phyloP scores from a whole-genome alignment of 2,797 vertebrate species.

The Schizothorax lantsangensis region DNA sequence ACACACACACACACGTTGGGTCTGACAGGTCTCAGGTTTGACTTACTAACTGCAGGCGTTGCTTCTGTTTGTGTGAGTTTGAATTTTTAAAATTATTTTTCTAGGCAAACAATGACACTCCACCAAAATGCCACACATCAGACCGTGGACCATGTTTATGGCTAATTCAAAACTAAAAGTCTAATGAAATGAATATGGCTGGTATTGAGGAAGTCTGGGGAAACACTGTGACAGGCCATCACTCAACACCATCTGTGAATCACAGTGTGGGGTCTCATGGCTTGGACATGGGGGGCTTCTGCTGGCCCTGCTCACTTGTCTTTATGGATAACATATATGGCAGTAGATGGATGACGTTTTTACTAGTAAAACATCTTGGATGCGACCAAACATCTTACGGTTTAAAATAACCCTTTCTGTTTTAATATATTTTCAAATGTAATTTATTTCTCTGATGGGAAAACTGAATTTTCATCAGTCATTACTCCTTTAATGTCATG shows the following conservation, averaged over 20 bases:
- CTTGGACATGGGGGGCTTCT: constrained; percentile 27
- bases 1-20: not conserved
- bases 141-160: not conserved
- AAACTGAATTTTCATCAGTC: not conserved
- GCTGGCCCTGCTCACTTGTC: constrained; percentile 26
- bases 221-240: constrained; percentile 34
- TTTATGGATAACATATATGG: constrained; percentile 8
- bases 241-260: constrained; percentile 41
- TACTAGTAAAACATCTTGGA: constrained; percentile 1
- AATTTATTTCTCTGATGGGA: not conserved
- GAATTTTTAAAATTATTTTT: not conserved
- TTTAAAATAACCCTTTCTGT: not conserved
- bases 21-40: not conserved
- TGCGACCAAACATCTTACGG: not conserved
- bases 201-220: constrained; percentile 14
- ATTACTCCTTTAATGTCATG: not conserved
- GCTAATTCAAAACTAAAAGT: not conserved
- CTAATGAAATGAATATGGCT: constrained; percentile 32
- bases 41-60: constrained; percentile 5
- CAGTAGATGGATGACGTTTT: constrained; percentile 14
- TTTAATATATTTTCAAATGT: not conserved
- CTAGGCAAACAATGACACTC: not conserved
- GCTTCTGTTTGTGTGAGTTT: not conserved
- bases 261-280: constrained; percentile 43
- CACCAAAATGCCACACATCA: not conserved